These are phyloP conservation scores for Cryptocephalus moraei DNA, from an alignment of 2,888 invertebrate genomes.

Conservation along the genomic window DNA sequence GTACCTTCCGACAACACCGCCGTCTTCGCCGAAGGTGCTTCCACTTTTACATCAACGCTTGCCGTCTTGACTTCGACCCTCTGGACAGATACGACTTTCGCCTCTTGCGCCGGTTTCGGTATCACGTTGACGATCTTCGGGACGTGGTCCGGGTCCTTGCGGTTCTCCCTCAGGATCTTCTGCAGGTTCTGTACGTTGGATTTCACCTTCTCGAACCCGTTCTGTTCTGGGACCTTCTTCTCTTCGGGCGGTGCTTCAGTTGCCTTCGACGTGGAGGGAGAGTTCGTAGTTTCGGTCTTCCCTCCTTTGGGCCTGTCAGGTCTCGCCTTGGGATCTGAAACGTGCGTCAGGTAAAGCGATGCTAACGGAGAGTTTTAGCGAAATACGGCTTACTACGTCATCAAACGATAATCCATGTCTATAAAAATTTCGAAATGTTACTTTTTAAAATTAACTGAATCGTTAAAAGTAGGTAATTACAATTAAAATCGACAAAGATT, in stretches of 20 bases:
- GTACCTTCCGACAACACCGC: slow-evolving; percentile 4
- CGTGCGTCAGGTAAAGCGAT: too few relatives aligned
- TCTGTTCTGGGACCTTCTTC: neutral
- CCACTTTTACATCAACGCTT: neutral
- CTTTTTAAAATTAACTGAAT: too few relatives aligned
- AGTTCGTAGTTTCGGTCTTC: neutral
- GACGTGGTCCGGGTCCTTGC: slow-evolving; percentile 8
- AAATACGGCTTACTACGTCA: too few relatives aligned
- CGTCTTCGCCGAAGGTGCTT: neutral
- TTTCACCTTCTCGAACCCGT: slow-evolving; percentile 7
- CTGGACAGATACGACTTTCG: slow-evolving; percentile 1
- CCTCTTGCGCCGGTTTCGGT: slow-evolving; percentile 20
- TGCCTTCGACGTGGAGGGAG: neutral
- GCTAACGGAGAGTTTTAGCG: too few relatives aligned
- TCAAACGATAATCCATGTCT: too few relatives aligned
- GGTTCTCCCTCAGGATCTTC: slow-evolving; percentile 4
- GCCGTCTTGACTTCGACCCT: neutral
- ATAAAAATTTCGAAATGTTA: too few relatives aligned
- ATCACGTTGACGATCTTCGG: slow-evolving; percentile 28
- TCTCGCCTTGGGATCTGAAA: too few relatives aligned
- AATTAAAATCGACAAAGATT: too few relatives aligned
- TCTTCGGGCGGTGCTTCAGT: slow-evolving; percentile 1
- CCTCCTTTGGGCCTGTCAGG: too few relatives aligned
- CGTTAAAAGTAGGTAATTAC: too few relatives aligned
- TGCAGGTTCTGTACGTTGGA: slow-evolving; percentile 7